phyloP scores from a whole-genome alignment of 1,140 invertebrate genomes.

The Orchesella cincta region DNA sequence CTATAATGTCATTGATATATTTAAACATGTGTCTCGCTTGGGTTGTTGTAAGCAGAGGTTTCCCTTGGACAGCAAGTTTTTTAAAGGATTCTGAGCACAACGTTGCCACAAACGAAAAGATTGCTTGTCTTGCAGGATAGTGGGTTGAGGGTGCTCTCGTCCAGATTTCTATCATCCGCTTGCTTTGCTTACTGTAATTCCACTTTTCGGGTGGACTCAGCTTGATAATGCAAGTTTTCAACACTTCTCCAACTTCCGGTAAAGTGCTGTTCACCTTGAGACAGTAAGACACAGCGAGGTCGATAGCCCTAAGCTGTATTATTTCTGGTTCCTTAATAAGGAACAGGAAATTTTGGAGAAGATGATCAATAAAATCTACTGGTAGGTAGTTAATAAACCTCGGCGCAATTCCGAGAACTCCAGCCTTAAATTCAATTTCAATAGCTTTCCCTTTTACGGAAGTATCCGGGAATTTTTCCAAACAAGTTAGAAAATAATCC shows the following conservation, averaged over 20 bases:
- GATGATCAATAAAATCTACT: background rate
- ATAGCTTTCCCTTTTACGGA: background rate
- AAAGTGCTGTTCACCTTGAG: background rate
- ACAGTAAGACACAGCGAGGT: background rate
- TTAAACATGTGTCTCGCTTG: conserved; percentile 1
- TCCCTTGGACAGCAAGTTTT: background rate
- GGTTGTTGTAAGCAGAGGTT: background rate
- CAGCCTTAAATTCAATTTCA: conserved; percentile 12
- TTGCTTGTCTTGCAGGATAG: background rate
- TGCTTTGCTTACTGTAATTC: conserved; percentile 23
- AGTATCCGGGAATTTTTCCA: conserved; percentile 10
- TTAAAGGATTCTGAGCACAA: conserved; percentile 5
- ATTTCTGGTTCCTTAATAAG: background rate
- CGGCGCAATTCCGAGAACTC: background rate
- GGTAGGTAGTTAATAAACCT: background rate
- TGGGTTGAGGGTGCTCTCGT: background rate
- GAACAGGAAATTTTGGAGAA: background rate
- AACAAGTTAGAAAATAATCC: conserved; percentile 1
- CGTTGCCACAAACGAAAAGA: background rate
- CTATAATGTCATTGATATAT: background rate
- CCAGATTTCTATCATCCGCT: background rate
- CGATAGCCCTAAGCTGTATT: background rate
- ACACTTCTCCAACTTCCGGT: background rate
- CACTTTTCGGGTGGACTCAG: background rate
- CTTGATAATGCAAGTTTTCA: background rate